Percentiles rank a stretch among this genome's conserved stretches.
These are phyloP conservation scores for Hassar affinis DNA, from an alignment of 2,113 vertebrate genomes.

Conservation along the genomic window DNA sequence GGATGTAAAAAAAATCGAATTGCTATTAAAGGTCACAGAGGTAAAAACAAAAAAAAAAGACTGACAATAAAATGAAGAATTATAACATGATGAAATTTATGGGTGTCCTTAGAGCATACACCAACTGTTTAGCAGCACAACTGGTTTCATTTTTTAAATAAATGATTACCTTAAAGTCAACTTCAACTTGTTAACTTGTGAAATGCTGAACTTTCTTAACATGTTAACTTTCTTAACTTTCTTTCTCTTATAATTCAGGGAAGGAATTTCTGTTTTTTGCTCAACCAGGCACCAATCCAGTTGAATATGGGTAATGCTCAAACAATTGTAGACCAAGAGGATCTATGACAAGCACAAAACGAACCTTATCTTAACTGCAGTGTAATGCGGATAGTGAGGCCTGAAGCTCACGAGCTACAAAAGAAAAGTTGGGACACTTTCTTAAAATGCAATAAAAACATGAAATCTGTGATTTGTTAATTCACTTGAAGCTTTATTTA, in stretches of 20 bases:
- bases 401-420: neutral
- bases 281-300: neutral
- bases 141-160: no score
- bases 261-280: neutral
- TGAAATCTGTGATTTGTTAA: no score
- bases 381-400: neutral
- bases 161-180: no score
- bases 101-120: neutral
- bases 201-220: neutral
- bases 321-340: neutral
- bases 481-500: no score
- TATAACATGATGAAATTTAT: neutral
- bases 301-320: neutral
- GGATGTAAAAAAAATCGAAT: neutral
- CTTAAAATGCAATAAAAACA: no score
- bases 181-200: neutral
- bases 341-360: neutral
- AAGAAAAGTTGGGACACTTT: no score
- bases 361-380: neutral
- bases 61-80: neutral
- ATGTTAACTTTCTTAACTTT: neutral
- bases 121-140: neutral
- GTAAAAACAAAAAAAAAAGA: neutral
- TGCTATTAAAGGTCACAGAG: neutral
- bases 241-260: neutral